phyloP scores from a whole-genome alignment of 2,888 invertebrate genomes.

The Eutolmus rufibarbis region DNA sequence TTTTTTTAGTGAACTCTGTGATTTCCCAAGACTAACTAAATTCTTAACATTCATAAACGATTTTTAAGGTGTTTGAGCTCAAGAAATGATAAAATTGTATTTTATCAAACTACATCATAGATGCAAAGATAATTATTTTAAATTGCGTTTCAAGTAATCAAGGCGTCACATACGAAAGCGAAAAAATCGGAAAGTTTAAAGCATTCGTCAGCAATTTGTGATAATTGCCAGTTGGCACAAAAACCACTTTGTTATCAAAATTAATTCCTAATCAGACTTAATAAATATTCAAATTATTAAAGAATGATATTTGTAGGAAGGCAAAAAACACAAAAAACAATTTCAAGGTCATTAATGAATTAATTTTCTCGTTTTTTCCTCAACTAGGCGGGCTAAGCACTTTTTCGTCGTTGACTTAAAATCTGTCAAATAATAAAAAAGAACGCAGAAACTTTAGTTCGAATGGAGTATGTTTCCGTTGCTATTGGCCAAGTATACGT shows the following conservation, averaged over 20 bases:
- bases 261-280: conserved; percentile 16
- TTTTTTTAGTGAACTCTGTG: too few relatives aligned
- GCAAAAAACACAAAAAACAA: background rate
- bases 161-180: background rate
- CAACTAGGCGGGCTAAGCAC: background rate
- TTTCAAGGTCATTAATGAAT: conserved; percentile 16
- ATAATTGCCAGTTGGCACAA: background rate
- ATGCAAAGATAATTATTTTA: background rate
- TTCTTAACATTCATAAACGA: background rate
- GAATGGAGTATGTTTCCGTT: background rate
- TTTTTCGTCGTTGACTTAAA: background rate
- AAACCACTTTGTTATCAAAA: conserved; percentile 7
- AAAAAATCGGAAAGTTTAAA: background rate
- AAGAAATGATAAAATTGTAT: background rate
- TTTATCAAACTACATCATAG: background rate
- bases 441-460: background rate
- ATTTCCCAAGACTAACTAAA: too few relatives aligned
- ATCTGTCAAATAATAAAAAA: background rate
- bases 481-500: background rate
- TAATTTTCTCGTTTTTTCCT: conserved; percentile 18
- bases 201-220: background rate
- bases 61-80: background rate
- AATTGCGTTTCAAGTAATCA: background rate
- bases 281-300: conserved; percentile 25
- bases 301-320: conserved; percentile 8